Conservation (phyloP, 2,797 vertebrate species). For the Holocentrus rufus region DNA sequence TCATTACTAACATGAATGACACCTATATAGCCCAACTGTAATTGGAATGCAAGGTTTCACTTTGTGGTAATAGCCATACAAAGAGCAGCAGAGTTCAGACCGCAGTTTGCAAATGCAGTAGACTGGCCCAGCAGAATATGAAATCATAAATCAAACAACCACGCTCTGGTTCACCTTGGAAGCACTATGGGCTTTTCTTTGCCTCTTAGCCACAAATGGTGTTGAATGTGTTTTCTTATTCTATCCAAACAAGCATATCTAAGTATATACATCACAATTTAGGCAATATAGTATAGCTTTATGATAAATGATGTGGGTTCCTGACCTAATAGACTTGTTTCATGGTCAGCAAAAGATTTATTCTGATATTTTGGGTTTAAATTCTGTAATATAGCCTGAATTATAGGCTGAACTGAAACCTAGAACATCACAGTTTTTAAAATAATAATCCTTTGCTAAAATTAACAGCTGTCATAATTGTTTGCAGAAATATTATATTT, state of each 20-base stretch:
- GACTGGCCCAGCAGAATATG: constrained; percentile 65
- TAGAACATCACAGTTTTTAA: too few species aligned
- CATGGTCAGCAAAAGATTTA: constrained; percentile 8
- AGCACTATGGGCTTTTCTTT: constrained; percentile 58
- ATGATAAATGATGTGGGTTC: constrained; percentile 27
- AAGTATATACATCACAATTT: constrained; percentile 29
- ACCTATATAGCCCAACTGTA: constrained; percentile 66
- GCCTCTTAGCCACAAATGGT: constrained; percentile 57
- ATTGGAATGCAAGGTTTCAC: constrained; percentile 74
- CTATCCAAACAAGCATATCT: constrained; percentile 44
- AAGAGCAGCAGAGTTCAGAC: constrained; percentile 65
- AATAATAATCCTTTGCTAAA: too few species aligned
- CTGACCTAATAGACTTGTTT: constrained; percentile 39
- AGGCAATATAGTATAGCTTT: constrained; percentile 18
- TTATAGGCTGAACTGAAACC: too few species aligned
- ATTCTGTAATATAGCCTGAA: background rate
- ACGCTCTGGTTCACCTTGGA: constrained; percentile 69
- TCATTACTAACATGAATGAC: constrained; percentile 71
- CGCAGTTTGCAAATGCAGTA: constrained; percentile 6
- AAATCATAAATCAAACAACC: constrained; percentile 74
- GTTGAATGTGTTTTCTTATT: constrained; percentile 49
- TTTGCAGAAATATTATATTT: too few species aligned
- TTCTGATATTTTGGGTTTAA: constrained; percentile 21
- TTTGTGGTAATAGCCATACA: constrained; percentile 67
- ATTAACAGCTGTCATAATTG: too few species aligned